Evolutionary conservation across 2,888 invertebrate species (phyloP).

Genomic region (Hemicrepidius hirtus): DNA sequence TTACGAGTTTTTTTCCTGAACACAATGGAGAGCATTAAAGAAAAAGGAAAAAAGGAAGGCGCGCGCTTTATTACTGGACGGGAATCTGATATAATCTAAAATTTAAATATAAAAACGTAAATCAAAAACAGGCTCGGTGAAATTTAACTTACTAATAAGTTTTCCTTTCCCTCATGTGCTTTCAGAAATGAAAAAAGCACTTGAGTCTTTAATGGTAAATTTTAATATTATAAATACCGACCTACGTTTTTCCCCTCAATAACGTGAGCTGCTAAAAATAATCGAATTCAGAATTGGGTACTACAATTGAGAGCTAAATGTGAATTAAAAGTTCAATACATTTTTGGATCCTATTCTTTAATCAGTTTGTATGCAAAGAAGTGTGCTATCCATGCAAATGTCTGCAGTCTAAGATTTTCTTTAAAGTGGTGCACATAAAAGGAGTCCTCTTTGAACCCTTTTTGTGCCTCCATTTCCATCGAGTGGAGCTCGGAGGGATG

Average conservation of each 20-base stretch:
- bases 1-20: constrained; percentile 24
- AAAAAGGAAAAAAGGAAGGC: constrained; percentile 15
- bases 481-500: constrained; percentile 39
- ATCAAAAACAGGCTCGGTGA: constrained; percentile 6
- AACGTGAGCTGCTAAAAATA: too few relatives aligned
- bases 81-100: constrained; percentile 23
- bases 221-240: not conserved
- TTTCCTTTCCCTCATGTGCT: constrained; percentile 9
- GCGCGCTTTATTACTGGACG: constrained; percentile 7
- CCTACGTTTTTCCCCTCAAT: too few relatives aligned
- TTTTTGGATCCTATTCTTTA: not conserved
- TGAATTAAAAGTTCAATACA: not conserved
- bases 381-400: constrained; percentile 33
- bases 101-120: constrained; percentile 16
- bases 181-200: not conserved
- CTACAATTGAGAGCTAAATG: not conserved
- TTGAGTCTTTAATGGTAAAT: not conserved
- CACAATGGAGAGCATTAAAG: constrained; percentile 14
- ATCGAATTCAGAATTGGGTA: too few relatives aligned
- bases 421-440: constrained; percentile 44
- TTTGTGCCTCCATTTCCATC: constrained; percentile 36
- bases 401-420: constrained; percentile 39
- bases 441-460: constrained; percentile 38
- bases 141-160: constrained; percentile 14
- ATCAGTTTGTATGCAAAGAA: constrained; percentile 37